Percentiles rank a stretch among this genome's conserved stretches.
These are phyloP conservation scores for Gymnopithys bicolor DNA, from an alignment of 2,797 vertebrate species.

Conservation along the genomic window DNA sequence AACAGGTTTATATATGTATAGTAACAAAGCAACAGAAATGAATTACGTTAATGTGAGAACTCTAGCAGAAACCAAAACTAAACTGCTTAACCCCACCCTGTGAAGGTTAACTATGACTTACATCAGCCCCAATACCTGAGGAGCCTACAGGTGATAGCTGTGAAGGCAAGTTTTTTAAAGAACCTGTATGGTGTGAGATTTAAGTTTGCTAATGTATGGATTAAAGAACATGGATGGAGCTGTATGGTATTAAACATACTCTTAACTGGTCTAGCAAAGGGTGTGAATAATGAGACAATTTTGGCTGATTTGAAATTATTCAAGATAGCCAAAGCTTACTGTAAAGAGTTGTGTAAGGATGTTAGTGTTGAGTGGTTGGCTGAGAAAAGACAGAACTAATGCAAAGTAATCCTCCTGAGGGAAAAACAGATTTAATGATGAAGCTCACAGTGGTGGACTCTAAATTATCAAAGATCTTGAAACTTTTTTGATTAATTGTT, in stretches of 20 bases:
- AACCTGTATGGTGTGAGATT: background rate
- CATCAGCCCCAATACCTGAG: background rate
- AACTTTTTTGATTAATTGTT: constrained; percentile 17
- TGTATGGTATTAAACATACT: background rate
- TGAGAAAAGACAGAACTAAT: constrained; percentile 17
- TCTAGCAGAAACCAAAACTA: background rate
- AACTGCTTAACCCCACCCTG: background rate
- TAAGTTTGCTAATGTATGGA: background rate
- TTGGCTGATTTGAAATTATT: background rate
- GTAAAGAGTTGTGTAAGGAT: background rate
- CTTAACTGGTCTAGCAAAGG: background rate
- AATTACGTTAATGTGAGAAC: background rate
- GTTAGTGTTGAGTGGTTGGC: background rate
- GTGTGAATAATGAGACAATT: background rate
- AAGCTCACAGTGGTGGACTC: constrained; percentile 2
- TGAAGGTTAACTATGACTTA: background rate
- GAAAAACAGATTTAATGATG: background rate
- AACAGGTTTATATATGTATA: background rate
- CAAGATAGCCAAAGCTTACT: background rate
- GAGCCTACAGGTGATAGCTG: background rate
- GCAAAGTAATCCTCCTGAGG: background rate
- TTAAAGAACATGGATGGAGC: background rate
- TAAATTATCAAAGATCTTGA: background rate
- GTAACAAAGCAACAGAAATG: background rate
- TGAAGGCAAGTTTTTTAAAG: background rate